Evolutionary conservation across 2,888 invertebrate genomes (phyloP).

Genomic region (Dorcus parallelipipedus): DNA sequence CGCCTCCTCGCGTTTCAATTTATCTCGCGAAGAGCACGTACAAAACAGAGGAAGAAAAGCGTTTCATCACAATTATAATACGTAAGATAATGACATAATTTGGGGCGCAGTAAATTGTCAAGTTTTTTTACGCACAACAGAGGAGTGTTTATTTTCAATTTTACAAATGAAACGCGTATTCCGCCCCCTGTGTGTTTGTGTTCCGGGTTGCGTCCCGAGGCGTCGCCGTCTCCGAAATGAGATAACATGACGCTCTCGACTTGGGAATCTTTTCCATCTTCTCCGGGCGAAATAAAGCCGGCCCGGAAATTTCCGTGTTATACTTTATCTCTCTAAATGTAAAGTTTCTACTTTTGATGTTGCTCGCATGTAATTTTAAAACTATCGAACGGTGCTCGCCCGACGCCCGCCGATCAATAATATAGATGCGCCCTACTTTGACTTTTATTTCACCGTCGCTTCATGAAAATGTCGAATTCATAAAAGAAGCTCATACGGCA

Average conservation of each 20-base stretch:
- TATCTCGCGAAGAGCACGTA: too few species aligned
- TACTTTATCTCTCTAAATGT: conserved; percentile 3
- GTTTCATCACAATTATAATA: too few species aligned
- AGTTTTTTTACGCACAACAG: conserved; percentile 1
- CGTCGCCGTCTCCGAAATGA: conserved; percentile 29
- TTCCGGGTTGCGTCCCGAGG: conserved; percentile 26
- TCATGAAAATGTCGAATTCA: neutral
- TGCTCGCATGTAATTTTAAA: conserved; percentile 5
- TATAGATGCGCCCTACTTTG: neutral
- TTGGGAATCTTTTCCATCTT: conserved; percentile 28
- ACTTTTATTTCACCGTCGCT: neutral
- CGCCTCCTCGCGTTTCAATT: too few species aligned
- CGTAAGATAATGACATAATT: too few species aligned
- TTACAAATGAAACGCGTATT: conserved; percentile 38
- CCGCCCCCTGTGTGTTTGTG: conserved; percentile 29
- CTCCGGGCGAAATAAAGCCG: conserved; percentile 27
- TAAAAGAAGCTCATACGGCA: too few species aligned
- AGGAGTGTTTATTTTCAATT: conserved; percentile 39
- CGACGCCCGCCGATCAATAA: neutral
- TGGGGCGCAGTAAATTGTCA: neutral
- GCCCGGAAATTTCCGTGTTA: conserved; percentile 2
- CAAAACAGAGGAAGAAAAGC: too few species aligned
- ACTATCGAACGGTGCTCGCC: neutral
- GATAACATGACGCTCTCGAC: conserved; percentile 29
- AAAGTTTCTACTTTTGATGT: conserved; percentile 4